These are phyloP conservation scores for Criorhina ranunculi DNA, from an alignment of 2,888 invertebrate species.

Conservation along the genomic window DNA sequence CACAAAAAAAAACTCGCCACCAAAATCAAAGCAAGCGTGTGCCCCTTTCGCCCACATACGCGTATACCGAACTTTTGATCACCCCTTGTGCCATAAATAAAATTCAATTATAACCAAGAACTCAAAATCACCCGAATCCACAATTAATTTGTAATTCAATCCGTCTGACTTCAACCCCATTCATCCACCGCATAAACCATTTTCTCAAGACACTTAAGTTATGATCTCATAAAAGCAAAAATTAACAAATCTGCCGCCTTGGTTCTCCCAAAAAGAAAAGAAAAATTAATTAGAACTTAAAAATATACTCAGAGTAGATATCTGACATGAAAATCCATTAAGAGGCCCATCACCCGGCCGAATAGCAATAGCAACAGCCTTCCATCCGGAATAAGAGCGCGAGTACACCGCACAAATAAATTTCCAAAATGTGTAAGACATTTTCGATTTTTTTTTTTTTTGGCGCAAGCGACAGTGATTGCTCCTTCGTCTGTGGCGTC, in stretches of 20 bases:
- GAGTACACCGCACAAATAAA: slow-evolving; percentile 61
- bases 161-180: slow-evolving; percentile 60
- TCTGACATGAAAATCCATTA: slow-evolving; percentile 74
- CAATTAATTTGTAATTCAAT: slow-evolving; percentile 64
- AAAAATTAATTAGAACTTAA: slow-evolving; percentile 75
- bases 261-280: slow-evolving; percentile 33
- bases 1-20: too few relatives aligned
- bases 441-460: too few relatives aligned
- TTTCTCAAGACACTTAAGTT: slow-evolving; percentile 62
- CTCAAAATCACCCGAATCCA: slow-evolving; percentile 18
- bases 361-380: slow-evolving; percentile 45
- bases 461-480: slow-evolving; percentile 58
- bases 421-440: slow-evolving; percentile 49
- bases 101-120: slow-evolving; percentile 40
- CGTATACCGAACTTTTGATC: slow-evolving; percentile 7
- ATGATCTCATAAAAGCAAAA: slow-evolving; percentile 74
- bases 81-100: slow-evolving; percentile 38
- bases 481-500: slow-evolving; percentile 62
- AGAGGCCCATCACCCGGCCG: slow-evolving; percentile 48
- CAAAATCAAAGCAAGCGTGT: background rate
- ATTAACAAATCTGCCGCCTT: slow-evolving; percentile 33
- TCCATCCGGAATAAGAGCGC: slow-evolving; percentile 44
- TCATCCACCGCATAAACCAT: slow-evolving; percentile 46
- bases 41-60: background rate
- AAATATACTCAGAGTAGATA: slow-evolving; percentile 64